Percentiles rank a stretch among this genome's conserved stretches.
Conservation (phyloP, 1,140 invertebrate genomes). For the Drosophila eugracilis region DNA sequence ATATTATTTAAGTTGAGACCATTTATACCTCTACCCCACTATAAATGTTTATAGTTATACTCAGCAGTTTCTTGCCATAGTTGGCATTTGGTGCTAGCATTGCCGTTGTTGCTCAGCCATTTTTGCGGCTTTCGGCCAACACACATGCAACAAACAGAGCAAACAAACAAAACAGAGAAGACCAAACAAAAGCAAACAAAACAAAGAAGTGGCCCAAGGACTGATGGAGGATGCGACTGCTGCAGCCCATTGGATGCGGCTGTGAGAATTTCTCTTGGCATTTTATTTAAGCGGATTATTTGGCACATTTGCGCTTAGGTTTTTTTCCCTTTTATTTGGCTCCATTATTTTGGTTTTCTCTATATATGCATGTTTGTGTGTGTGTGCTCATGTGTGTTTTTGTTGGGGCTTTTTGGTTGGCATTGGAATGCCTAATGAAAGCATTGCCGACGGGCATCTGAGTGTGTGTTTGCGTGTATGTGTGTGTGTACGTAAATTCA, state of each 20-base stretch:
- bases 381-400: too few relatives aligned
- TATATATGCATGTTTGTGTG: too few relatives aligned
- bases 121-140: slow-evolving; percentile 68
- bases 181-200: slow-evolving; percentile 13
- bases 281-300: slow-evolving; percentile 83
- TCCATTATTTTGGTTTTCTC: slow-evolving; percentile 24
- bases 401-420: slow-evolving; percentile 27
- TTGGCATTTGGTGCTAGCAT: slow-evolving; percentile 26
- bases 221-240: slow-evolving; percentile 65
- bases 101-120: slow-evolving; percentile 62
- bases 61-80: slow-evolving; percentile 37
- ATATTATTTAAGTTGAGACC: background rate
- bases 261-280: slow-evolving; percentile 63
- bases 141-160: slow-evolving; percentile 44
- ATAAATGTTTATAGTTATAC: slow-evolving; percentile 13
- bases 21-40: too few relatives aligned
- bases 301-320: slow-evolving; percentile 74
- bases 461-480: too few relatives aligned
- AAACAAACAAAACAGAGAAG: slow-evolving; percentile 4
- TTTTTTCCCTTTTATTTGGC: slow-evolving; percentile 31
- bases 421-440: slow-evolving; percentile 73
- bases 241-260: slow-evolving; percentile 55
- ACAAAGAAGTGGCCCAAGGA: slow-evolving; percentile 69
- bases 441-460: slow-evolving; percentile 34
- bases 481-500: slow-evolving; percentile 68